A percentile compares a stretch with the other conserved stretches of the same genome.
These are phyloP conservation scores for Rafetus swinhoei DNA, from an alignment of 2,113 vertebrate genomes.

Conservation along the genomic window DNA sequence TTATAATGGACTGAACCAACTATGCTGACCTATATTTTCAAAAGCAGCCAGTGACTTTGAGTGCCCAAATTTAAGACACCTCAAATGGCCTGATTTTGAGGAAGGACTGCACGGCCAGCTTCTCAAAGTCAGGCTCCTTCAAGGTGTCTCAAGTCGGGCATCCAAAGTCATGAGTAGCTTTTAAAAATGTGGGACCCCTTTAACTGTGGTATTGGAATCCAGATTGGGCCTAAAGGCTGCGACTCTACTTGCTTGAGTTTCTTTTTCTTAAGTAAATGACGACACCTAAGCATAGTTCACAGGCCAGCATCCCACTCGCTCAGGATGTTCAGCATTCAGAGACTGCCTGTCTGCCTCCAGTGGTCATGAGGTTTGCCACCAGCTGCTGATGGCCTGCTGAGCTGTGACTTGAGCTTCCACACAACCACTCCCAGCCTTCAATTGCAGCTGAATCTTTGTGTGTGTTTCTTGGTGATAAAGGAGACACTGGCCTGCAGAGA, in stretches of 20 bases:
- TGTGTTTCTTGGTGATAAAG: slow-evolving; percentile 38
- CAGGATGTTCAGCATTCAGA: background rate
- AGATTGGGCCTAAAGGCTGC: background rate
- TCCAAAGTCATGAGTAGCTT: background rate
- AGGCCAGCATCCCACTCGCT: background rate
- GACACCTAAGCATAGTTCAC: background rate
- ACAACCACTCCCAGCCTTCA: slow-evolving; percentile 1
- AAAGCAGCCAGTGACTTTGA: background rate
- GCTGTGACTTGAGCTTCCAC: background rate
- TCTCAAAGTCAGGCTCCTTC: background rate
- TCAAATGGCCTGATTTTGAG: background rate
- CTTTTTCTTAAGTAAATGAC: background rate
- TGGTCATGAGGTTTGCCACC: slow-evolving; percentile 14
- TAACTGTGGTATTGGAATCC: background rate
- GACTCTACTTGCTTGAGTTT: background rate
- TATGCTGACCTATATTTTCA: background rate
- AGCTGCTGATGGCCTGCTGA: background rate
- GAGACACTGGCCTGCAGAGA: background rate
- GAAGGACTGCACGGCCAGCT: background rate
- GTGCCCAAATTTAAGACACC: background rate
- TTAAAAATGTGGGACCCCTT: background rate
- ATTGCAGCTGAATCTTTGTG: background rate
- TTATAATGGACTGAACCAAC: background rate
- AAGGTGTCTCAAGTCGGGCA: background rate
- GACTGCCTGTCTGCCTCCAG: background rate